Conservation (phyloP, 2,113 vertebrate species). For the Grantiella picta region DNA sequence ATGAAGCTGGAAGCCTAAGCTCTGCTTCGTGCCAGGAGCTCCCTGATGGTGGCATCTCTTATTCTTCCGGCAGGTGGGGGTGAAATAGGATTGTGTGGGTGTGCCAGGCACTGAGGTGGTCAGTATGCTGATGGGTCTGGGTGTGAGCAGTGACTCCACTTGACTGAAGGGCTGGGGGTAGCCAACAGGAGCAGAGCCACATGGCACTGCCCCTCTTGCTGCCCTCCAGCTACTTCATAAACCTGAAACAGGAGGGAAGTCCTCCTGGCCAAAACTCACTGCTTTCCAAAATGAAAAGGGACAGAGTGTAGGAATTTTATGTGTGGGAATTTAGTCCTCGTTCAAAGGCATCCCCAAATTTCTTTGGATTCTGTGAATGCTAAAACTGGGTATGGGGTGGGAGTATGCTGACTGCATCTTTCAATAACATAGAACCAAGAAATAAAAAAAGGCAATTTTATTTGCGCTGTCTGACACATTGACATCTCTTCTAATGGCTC, state of each 20-base stretch:
- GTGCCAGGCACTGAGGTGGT: rapidly evolving
- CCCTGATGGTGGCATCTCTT: background rate
- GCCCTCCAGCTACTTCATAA: background rate
- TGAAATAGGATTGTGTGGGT: background rate
- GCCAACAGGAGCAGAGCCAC: background rate
- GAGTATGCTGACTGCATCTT: background rate
- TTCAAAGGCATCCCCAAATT: background rate
- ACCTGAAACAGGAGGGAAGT: background rate
- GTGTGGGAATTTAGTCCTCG: background rate
- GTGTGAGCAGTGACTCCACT: background rate
- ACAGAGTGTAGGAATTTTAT: background rate
- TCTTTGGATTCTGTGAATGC: background rate
- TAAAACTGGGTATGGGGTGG: background rate
- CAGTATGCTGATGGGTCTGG: background rate
- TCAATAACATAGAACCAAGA: background rate
- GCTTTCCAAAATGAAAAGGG: background rate
- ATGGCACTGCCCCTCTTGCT: background rate
- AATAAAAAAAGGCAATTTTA: background rate
- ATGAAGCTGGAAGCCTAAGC: background rate
- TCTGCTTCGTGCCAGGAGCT: background rate
- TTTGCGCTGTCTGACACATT: background rate
- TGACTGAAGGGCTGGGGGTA: background rate
- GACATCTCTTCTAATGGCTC: background rate
- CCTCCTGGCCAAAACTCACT: background rate
- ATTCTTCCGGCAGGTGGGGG: background rate